Evolutionary conservation across 2,113 vertebrate species (phyloP), one percentile per base, ranked within the genome.

Genomic region (Phalacrocorax aristotelis): DNA sequence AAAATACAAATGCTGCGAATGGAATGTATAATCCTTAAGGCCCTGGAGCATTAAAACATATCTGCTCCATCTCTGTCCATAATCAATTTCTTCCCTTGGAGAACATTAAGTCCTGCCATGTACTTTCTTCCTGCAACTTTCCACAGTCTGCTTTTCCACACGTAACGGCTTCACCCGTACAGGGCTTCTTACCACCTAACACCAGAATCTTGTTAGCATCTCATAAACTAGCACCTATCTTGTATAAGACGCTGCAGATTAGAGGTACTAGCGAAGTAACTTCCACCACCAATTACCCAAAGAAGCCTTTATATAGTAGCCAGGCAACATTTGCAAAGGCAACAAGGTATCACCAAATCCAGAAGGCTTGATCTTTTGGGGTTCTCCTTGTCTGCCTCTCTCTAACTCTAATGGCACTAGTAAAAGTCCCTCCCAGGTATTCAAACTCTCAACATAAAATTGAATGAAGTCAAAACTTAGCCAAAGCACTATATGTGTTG

Each of bases 11-110:
- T 97, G 98, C 98, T 98, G 97, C 97, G 97, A 98, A 97, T 87
- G 97, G 97, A 98, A 98, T 93, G 91, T 95, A 97, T 98, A 98
- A 98, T 98, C 98, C 98, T 97, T 98, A 98, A 97, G 98, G 97
- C 97, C 98, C 97, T 97, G 94, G 97, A 98, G 98, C 97, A 98
- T 98, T 98, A 98, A 98, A 97, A 98, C 97, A 97, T 98, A 98
- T 98, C 98, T 98, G 89, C 98, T 98, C 98, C 98, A 98, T 98
- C 98, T 99, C 98, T 98, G 98, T 97, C 98, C 98, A 99, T 99
- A 99, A 99, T 99, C 98, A 99, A 99, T 99, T 98, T 98, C 98
- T 98, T 98, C 98, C 98, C 98, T 98, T 97, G 98, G 98, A 98
- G 97, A 98, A 97, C 98, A 98, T 99, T 99, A 99, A 99, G 38